These are phyloP conservation scores for Drosophila willistoni DNA, from an alignment of 1,140 invertebrate species.

Conservation along the genomic window DNA sequence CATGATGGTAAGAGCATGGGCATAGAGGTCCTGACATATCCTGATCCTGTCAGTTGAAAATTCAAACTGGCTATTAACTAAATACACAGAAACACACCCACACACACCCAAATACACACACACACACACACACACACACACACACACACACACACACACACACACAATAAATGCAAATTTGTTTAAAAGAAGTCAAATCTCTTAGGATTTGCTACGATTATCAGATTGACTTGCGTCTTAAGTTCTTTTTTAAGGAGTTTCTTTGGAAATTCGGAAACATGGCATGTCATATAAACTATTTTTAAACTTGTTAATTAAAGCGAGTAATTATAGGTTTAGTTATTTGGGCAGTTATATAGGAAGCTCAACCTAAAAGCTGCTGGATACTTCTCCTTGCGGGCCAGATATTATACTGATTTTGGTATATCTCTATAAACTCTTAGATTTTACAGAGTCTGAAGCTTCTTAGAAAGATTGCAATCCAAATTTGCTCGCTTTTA, in stretches of 20 bases:
- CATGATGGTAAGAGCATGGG: slow-evolving; percentile 14
- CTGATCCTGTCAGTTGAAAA: slow-evolving; percentile 5
- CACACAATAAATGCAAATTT: background rate
- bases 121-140: background rate
- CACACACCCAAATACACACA: background rate
- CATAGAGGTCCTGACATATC: slow-evolving; percentile 17
- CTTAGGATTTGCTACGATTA: background rate
- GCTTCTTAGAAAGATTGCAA: too few relatives aligned
- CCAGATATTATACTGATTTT: too few relatives aligned
- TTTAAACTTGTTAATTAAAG: too few relatives aligned
- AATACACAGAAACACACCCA: background rate
- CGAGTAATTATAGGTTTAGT: too few relatives aligned
- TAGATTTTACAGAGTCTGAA: too few relatives aligned
- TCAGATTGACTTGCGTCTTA: background rate
- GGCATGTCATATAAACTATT: too few relatives aligned
- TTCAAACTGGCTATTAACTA: slow-evolving; percentile 3
- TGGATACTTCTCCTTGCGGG: too few relatives aligned
- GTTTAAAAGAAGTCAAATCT: background rate
- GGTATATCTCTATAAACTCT: too few relatives aligned
- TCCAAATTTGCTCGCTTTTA: too few relatives aligned
- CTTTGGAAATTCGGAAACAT: too few relatives aligned
- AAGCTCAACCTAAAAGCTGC: too few relatives aligned
- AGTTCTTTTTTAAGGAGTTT: background rate
- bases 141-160: background rate
- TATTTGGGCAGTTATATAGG: too few relatives aligned